phyloP scores from a whole-genome alignment of 2,888 invertebrate species.

The Erebia palarica region DNA sequence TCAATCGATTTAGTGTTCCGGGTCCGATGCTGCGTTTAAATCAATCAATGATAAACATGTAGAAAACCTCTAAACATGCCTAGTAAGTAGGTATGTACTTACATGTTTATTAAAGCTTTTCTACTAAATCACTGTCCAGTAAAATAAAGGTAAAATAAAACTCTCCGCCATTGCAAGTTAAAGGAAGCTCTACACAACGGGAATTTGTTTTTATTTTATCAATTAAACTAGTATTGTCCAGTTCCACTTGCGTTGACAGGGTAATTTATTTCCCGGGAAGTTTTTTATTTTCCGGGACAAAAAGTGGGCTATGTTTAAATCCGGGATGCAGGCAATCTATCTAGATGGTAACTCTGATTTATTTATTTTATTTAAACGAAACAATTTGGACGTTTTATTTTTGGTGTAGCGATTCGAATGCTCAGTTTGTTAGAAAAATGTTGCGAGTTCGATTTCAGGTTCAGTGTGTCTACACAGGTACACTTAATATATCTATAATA shows the following conservation, averaged over 20 bases:
- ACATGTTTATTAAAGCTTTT: background rate
- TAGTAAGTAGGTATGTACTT: background rate
- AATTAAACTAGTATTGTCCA: constrained; percentile 41
- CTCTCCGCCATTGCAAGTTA: constrained; percentile 19
- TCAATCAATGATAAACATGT: background rate
- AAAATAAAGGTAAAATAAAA: constrained; percentile 7
- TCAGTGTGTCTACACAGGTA: too few relatives aligned
- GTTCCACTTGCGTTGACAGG: constrained; percentile 38
- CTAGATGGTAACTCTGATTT: constrained; percentile 34
- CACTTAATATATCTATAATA: too few relatives aligned
- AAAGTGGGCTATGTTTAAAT: constrained; percentile 36
- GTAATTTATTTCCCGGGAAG: constrained; percentile 39
- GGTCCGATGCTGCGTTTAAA: background rate
- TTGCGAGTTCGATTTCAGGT: background rate
- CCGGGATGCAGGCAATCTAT: constrained; percentile 34
- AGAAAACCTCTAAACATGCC: background rate
- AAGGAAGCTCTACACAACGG: constrained; percentile 30
- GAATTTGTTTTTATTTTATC: constrained; percentile 50
- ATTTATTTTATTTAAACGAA: constrained; percentile 28
- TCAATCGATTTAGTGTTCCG: too few relatives aligned
- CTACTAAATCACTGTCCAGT: constrained; percentile 14
- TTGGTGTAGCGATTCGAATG: background rate
- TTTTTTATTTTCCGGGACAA: constrained; percentile 40
- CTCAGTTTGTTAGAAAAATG: background rate
- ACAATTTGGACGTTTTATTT: constrained; percentile 1